Base-by-base conservation (phyloP, 2,888 invertebrate species). In the Caenorhabditis sp. region DNA sequence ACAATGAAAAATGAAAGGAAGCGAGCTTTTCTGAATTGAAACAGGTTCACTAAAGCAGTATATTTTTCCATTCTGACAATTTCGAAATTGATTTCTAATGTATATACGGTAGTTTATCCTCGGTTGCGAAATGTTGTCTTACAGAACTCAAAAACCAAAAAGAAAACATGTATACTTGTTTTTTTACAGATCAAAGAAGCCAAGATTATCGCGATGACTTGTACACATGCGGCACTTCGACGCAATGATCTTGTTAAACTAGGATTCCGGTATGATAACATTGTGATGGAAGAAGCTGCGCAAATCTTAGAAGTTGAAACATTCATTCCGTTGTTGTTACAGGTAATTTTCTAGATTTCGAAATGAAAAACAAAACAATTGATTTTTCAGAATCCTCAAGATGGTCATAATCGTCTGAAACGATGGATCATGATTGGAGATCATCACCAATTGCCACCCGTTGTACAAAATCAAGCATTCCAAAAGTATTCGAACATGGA, bases 401-500 rank as follows among this genome's bases (percentile, higher is more conserved):
- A 99, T 88, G 97, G 96, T 0, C 93, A 92, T 81, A 97, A 95
- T 87, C 91, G 97, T 0, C 90, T 99, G 70, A 99, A 99, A 89
- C 91, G 99, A 20, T 99, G 99, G 97, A 97, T 99, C 84, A 99
- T 99, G 99, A 99, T 99, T 86, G 99, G 99, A 0, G 97, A 92
- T 90, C 99, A 99, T 89, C 96, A 99, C 89, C 99, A 99, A 89
- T 90, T 99, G 82, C 99, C 99, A 0, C 99, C 99, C 0, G 97
- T 99, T 14, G 97, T 99, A 58, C 99, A 99, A 90, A 99, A 99
- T 89, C 97, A 97, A 94, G 97, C 99, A 8, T 99, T 99, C 90
- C 97, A 99, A 89, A 99, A 99, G 89, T 99, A 95, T 89, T 96
- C 95, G 64, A 99, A 99, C 88, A 97, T 99, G 97, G 99, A 99